A percentile compares a stretch with the other conserved stretches of the same genome.
phyloP scores from a whole-genome alignment of 2,113 vertebrate species.

The Plectropomus leopardus region DNA sequence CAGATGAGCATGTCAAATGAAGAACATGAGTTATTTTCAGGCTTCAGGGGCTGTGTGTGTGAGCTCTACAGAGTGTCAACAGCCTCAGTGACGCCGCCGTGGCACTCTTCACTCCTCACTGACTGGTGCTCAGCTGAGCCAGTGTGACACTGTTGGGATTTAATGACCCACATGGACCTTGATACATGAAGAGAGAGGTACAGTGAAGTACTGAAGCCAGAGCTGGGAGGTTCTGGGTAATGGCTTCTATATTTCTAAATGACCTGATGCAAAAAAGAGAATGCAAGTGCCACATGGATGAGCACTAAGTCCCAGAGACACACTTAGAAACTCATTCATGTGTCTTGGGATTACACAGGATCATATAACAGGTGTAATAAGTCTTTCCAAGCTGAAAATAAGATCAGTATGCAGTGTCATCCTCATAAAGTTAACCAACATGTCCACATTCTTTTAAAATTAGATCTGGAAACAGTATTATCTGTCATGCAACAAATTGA shows the following conservation, averaged over 20 bases:
- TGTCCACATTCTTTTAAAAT: background rate
- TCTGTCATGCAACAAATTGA: background rate
- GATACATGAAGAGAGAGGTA: background rate
- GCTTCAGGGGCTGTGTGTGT: slow-evolving; percentile 16
- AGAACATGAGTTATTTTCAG: slow-evolving; percentile 37
- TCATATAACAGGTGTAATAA: background rate
- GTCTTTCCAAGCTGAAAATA: background rate
- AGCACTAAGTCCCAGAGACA: background rate
- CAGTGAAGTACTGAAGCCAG: background rate
- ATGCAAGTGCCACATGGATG: background rate
- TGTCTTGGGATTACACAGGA: background rate
- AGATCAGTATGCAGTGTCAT: background rate
- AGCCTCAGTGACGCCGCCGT: slow-evolving; percentile 10
- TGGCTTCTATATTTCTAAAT: slow-evolving; percentile 4
- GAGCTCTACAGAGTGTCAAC: slow-evolving; percentile 4
- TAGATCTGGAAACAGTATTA: background rate
- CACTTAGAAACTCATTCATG: background rate
- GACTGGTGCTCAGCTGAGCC: slow-evolving; percentile 4
- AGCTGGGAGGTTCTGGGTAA: background rate
- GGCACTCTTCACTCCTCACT: slow-evolving; percentile 12
- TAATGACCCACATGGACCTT: slow-evolving; percentile 30
- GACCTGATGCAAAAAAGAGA: background rate
- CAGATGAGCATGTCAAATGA: slow-evolving; percentile 21
- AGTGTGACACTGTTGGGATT: slow-evolving; percentile 26
- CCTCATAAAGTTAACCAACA: background rate